phyloP scores from a whole-genome alignment of 2,888 invertebrate genomes.

The Zygogramma bicolorata region DNA sequence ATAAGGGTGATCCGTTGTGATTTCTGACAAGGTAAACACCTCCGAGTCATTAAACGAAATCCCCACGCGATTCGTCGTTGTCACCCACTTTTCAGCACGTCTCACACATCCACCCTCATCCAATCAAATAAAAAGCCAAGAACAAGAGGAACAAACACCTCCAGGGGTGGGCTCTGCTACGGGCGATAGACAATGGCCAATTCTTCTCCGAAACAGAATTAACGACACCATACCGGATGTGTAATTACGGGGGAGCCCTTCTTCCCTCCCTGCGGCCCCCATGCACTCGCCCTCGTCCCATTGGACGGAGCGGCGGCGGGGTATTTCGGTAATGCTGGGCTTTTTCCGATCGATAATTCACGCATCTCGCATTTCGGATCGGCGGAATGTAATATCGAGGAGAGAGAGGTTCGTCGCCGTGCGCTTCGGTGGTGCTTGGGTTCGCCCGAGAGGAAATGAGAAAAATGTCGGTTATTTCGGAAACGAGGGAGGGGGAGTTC shows the following conservation, averaged over 20 bases:
- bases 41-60: neutral
- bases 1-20: neutral
- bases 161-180: conserved; percentile 19
- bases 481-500: conserved; percentile 5
- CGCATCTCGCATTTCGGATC: conserved; percentile 8
- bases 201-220: conserved; percentile 22
- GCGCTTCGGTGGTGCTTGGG: neutral
- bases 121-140: conserved; percentile 33
- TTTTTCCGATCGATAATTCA: conserved; percentile 27
- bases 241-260: conserved; percentile 20
- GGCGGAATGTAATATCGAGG: conserved; percentile 8
- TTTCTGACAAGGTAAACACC: neutral
- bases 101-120: conserved; percentile 16
- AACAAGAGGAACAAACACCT: conserved; percentile 25
- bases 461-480: conserved; percentile 17
- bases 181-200: conserved; percentile 7
- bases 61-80: neutral
- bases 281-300: neutral
- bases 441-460: conserved; percentile 17
- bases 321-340: conserved; percentile 28
- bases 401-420: neutral
- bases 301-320: conserved; percentile 14
- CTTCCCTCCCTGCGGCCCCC: neutral
- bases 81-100: conserved; percentile 8
- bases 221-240: conserved; percentile 21